Evolutionary conservation across 2,888 invertebrate genomes (phyloP).

Genomic region (Bibio marci): DNA sequence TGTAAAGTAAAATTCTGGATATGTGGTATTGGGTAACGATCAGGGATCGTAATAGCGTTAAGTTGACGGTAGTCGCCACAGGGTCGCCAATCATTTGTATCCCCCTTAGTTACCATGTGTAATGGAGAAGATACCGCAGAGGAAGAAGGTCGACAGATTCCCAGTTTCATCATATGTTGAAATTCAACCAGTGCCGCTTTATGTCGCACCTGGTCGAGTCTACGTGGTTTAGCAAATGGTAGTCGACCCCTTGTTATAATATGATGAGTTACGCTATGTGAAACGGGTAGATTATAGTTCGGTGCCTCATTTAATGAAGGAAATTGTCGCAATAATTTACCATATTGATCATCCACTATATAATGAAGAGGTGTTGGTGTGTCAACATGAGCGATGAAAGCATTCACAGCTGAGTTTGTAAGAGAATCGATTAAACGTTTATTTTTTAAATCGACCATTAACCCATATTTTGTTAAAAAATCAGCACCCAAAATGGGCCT

Average conservation of each 20-base stretch:
- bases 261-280: constrained; percentile 6
- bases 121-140: constrained; percentile 6
- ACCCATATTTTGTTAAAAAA: constrained; percentile 6
- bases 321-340: no score
- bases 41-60: constrained; percentile 5
- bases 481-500: constrained; percentile 9
- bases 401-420: background rate
- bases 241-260: constrained; percentile 7
- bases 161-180: constrained; percentile 1
- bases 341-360: background rate
- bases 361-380: background rate
- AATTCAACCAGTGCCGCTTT: constrained; percentile 7
- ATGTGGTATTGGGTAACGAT: constrained; percentile 6
- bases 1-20: constrained; percentile 5
- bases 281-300: constrained; percentile 3
- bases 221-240: constrained; percentile 7
- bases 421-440: background rate
- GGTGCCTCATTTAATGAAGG: background rate
- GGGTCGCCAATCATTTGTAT: constrained; percentile 3
- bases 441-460: constrained; percentile 1
- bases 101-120: constrained; percentile 6
- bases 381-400: background rate
- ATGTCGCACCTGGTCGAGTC: constrained; percentile 3
- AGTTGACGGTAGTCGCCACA: constrained; percentile 7
- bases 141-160: constrained; percentile 6